Evolutionary conservation across 1,140 invertebrate genomes (phyloP).

Genomic region (Lepidurus arcticus): DNA sequence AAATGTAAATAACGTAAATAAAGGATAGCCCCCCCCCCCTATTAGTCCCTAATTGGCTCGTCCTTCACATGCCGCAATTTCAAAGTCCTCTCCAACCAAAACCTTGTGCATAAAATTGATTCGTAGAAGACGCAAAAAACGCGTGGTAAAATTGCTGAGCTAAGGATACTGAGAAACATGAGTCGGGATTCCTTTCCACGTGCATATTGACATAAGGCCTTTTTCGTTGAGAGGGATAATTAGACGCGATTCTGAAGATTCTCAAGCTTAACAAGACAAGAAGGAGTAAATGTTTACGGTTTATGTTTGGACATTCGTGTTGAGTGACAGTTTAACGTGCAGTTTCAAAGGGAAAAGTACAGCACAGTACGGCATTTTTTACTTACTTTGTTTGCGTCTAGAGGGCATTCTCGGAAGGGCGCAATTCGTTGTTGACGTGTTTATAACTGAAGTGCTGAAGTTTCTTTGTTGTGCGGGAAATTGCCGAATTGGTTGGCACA

Average conservation of each 20-base stretch:
- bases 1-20: conserved; percentile 11
- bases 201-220: neutral
- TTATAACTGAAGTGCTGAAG: too few relatives aligned
- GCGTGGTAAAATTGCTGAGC: neutral
- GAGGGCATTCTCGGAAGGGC: too few relatives aligned
- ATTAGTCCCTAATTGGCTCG: conserved; percentile 2
- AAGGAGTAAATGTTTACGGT: too few relatives aligned
- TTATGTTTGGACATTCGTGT: too few relatives aligned
- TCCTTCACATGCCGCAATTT: conserved; percentile 1
- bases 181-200: neutral
- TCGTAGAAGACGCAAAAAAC: neutral
- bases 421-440: too few relatives aligned
- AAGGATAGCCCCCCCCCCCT: neutral
- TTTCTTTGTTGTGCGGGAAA: too few relatives aligned
- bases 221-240: neutral
- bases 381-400: too few relatives aligned
- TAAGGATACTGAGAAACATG: neutral
- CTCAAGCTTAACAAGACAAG: too few relatives aligned
- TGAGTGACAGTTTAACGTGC: too few relatives aligned
- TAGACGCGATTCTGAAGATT: neutral
- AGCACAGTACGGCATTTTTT: too few relatives aligned
- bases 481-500: too few relatives aligned
- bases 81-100: neutral
- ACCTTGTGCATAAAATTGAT: neutral
- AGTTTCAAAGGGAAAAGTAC: too few relatives aligned